Base-by-base conservation (phyloP, 2,113 vertebrate genomes). In the Nesoenas mayeri region DNA sequence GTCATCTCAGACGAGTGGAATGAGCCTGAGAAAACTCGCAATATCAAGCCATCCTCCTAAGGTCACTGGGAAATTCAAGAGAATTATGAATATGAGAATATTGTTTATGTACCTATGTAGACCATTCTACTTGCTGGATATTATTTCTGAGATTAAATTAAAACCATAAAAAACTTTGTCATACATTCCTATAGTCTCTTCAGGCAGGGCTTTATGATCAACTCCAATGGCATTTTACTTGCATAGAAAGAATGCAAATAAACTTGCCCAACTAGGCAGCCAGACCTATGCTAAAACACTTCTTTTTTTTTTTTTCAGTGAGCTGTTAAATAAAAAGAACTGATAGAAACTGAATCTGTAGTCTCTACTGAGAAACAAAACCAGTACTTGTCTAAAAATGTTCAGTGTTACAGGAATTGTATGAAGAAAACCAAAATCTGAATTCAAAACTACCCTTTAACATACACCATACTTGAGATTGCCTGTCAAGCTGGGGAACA, bases 401-500 rank as follows among this genome's bases (percentile, higher is more conserved):
- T 79, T 79, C 83, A 65, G n/a, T 47, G 40, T 90, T 70, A 84
- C 48, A 90, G 72, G 40, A 94, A 90, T 53, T 85, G 60, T 54
- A 95, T 22, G 28, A 93, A 95, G 31, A 16, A 25, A 94, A 95
- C 31, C 53, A 93, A 95, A 93, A 94, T 78, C 60, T 48, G 51
- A 79, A 79, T 90, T 75, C 82, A 51, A 91, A 96, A 93, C 81
- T 51, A 83, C 53, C 88, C 44, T 93, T 85, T 94, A 94, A 90
- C 57, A 91, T 65, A 93, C 48, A 78, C 75, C 64, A 53, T 25
- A 32, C 12, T 82, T 73, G 77, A 86, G 92, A 95, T 85, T 85
- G 79, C 94, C 87, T 97, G 95, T 96, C 95, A 94, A 58, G 91
- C 57, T 94, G 78, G 62, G 65, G 91, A 95, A 87, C 47, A 66